Base-by-base conservation (phyloP, 2,113 vertebrate genomes). In the Phycodurus eques region DNA sequence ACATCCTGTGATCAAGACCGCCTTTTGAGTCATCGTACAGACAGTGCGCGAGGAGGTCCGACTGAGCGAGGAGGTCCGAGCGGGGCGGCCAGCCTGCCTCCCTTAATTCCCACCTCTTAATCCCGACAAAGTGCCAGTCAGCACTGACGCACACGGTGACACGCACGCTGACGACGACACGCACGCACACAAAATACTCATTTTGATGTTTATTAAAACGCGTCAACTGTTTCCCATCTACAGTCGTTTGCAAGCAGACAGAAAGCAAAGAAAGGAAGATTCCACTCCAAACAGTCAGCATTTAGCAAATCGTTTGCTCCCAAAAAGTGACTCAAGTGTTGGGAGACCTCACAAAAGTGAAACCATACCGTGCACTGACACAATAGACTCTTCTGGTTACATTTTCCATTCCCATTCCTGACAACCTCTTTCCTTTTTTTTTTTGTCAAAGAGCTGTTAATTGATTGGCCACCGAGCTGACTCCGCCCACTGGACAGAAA, bases 1-100 rank as follows among this genome's bases (percentile, higher is more conserved):
- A 73, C 95, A 96, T 63, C 95, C 95, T 2, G 94, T 95, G 86
- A 95, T 93, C 51, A 96, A 93, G 5, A 96, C 94, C 53, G 90
- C 92, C 82, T 94, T 95, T 88, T 92, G 92, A 76, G 82, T 88
- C 94, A 95, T 95, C 5, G 56, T 85, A 71, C 66, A 22, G 27
- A 47, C 15, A 47, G 5, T 35, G 62, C 27, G n/a, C 51, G 4
- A 4, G 15, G 49, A 20, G 7, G 19, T 20, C 20, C 51, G 19
- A 20, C 8, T 54, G 15, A 6, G 35, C 33, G 11, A 2, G 11
- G n/a, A 17, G 54, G n/a, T 22, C 20, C 9, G 54, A 47, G 46
- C 46, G 7, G 5, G 46, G 7, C 46, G 17, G 19, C 51, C 19
- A 53, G 19, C 17, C 17, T 14, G 4, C n/a, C 44, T 20, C 6